Evolutionary conservation across 1,140 invertebrate genomes (phyloP), one percentile per base, ranked within the genome.

Genomic region (Listronotus oregonensis): DNA sequence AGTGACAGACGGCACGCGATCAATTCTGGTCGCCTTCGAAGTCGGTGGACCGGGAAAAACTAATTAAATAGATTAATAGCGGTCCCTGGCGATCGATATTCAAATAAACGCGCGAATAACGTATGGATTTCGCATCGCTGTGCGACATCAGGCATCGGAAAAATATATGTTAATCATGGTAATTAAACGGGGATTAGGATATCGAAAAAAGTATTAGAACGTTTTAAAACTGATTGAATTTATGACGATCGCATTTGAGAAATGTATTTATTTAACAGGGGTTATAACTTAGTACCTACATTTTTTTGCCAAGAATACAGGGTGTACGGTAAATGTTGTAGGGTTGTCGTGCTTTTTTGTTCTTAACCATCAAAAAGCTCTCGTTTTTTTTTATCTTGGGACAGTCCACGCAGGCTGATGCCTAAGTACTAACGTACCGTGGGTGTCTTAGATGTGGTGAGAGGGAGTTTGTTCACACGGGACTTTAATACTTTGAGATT

Each of bases 11-110:
- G 71, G 71, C 64, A 65, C 66, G 66, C 71, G 67, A 74, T 74
- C 73, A 72, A 74, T 74, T 70, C 64, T 62, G 66, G 68, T 61
- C 69, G 72, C 71, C 69, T 74, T 74, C 64, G 59, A 69, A 70
- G 64, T 69, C 61, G 66, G 57, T 59, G 52, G 71, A 67, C 65
- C 71, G 67, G 67, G 66, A 74, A 74, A 74, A 74, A 74, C 73
- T 74, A 74, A 74, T 74, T 74, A 74, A 72, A 74, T 70, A 74
- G 73, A 74, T 74, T 74, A 74, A 74, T 74, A 73, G 73, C 69
- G 67, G 55, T 63, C 47, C 40, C 27, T 12, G 34, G 8, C 49
- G 69, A 71, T 74, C 71, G 71, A 74, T 74, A 73, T 74, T 74
- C 69, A 68, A 73, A 74, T 74, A 73, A 72, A 70, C 55, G 67